These are phyloP conservation scores for Tapirus terrestris DNA, from an alignment of 2,113 vertebrate genomes.

Conservation along the genomic window DNA sequence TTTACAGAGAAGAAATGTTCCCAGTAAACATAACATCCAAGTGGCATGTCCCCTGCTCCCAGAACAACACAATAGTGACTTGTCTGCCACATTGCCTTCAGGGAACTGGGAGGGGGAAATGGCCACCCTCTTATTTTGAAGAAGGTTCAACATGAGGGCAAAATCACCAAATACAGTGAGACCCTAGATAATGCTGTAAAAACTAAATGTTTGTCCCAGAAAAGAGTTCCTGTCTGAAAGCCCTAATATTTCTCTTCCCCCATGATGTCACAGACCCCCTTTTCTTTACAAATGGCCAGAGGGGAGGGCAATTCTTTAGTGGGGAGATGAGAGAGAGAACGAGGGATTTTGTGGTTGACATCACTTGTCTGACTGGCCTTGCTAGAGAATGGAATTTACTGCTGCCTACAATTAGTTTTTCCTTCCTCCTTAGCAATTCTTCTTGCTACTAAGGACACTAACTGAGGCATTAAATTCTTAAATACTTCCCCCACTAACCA, in stretches of 20 bases:
- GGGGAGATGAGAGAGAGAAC: background rate
- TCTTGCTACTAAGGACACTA: constrained; percentile 21
- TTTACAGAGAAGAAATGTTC: constrained; percentile 39
- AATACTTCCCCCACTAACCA: background rate
- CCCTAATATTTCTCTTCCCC: background rate
- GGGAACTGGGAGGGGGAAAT: constrained; percentile 51
- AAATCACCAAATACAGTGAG: background rate
- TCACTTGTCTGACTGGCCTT: background rate
- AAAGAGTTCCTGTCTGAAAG: constrained; percentile 2
- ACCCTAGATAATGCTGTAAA: background rate
- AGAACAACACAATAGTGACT: constrained; percentile 44
- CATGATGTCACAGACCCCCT: background rate
- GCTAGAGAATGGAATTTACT: background rate
- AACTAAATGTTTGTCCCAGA: constrained; percentile 12
- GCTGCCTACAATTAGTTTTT: background rate
- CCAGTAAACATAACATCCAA: constrained; percentile 3
- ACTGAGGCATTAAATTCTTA: background rate
- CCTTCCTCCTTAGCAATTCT: background rate
- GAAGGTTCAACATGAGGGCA: constrained; percentile 37
- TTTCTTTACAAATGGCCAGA: background rate
- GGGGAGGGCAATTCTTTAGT: background rate
- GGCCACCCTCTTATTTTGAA: constrained; percentile 36
- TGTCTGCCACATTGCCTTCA: constrained; percentile 38
- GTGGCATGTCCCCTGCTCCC: background rate
- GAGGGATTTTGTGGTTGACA: background rate